phyloP scores from a whole-genome alignment of 1,140 invertebrate genomes.

The Tetramorium alpestre region DNA sequence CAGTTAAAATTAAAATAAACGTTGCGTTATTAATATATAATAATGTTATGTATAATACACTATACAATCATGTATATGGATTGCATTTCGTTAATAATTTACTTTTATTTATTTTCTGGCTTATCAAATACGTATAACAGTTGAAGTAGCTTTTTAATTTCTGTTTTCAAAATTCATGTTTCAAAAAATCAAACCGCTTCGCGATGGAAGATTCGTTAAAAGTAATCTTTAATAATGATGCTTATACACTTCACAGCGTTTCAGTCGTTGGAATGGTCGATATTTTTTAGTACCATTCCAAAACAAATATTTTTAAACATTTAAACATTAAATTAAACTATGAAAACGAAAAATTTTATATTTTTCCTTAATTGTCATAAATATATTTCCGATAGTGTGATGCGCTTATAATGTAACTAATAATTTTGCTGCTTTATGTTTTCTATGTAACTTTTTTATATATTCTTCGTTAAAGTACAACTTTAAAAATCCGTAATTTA shows the following conservation, averaged over 20 bases:
- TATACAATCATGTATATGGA: not conserved
- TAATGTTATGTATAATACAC: too few species aligned
- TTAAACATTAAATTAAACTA: not conserved
- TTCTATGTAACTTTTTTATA: not conserved
- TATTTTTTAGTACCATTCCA: slow-evolving; percentile 6
- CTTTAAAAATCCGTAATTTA: not conserved
- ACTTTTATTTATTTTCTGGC: not conserved
- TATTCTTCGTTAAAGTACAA: slow-evolving; percentile 5
- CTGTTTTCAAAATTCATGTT: not conserved
- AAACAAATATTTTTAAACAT: not conserved
- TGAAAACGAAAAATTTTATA: not conserved
- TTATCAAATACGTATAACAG: not conserved
- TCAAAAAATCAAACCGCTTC: slow-evolving; percentile 1
- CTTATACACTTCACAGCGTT: slow-evolving; percentile 48
- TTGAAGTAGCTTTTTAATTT: not conserved
- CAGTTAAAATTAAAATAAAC: not conserved
- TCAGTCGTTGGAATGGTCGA: slow-evolving; percentile 29
- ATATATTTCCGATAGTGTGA: not conserved
- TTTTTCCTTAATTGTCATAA: not conserved
- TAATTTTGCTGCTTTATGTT: not conserved
- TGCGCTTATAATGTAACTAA: not conserved
- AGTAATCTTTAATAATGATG: slow-evolving; percentile 56
- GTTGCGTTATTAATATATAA: not conserved
- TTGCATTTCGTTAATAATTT: not conserved
- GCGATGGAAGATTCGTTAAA: slow-evolving; percentile 8